A percentile compares a stretch with the other conserved stretches of the same genome.
Evolutionary conservation across 2,113 vertebrate species (phyloP).

Genomic region (Crotalus helleri): DNA sequence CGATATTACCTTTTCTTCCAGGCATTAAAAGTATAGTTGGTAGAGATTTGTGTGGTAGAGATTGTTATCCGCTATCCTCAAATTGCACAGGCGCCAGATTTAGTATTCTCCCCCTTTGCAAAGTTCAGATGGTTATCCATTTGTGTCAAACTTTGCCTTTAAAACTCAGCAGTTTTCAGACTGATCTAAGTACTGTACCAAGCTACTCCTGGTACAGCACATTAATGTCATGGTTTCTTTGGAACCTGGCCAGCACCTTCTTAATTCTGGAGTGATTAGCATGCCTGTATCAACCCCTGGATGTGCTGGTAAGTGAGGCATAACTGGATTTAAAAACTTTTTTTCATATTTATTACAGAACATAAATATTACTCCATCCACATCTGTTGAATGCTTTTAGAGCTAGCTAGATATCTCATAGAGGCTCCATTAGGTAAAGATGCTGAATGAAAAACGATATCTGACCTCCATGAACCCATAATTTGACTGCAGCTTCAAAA

Average conservation of each 20-base stretch:
- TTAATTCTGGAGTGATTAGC: not conserved
- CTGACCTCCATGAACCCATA: not conserved
- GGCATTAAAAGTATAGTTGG: not conserved
- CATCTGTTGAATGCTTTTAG: not conserved
- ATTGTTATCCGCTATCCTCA: not conserved
- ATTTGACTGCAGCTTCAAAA: not conserved
- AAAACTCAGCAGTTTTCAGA: not conserved
- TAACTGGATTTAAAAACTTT: not conserved
- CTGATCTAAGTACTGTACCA: not conserved
- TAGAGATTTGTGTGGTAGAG: not conserved
- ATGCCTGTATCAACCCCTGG: not conserved
- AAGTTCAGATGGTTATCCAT: not conserved
- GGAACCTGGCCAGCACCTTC: not conserved
- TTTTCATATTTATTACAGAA: not conserved
- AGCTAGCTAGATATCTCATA: not conserved
- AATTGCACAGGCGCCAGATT: not conserved
- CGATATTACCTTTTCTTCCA: not conserved
- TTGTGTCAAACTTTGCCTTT: not conserved
- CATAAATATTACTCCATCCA: not conserved
- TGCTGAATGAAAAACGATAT: rapidly evolving
- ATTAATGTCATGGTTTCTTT: not conserved
- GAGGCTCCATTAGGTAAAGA: not conserved
- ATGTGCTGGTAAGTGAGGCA: not conserved
- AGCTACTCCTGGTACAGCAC: not conserved
- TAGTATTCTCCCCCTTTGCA: not conserved